Evolutionary conservation across 2,113 vertebrate genomes (phyloP), one percentile per base, ranked within the genome.

Genomic region (Barbus barbus): DNA sequence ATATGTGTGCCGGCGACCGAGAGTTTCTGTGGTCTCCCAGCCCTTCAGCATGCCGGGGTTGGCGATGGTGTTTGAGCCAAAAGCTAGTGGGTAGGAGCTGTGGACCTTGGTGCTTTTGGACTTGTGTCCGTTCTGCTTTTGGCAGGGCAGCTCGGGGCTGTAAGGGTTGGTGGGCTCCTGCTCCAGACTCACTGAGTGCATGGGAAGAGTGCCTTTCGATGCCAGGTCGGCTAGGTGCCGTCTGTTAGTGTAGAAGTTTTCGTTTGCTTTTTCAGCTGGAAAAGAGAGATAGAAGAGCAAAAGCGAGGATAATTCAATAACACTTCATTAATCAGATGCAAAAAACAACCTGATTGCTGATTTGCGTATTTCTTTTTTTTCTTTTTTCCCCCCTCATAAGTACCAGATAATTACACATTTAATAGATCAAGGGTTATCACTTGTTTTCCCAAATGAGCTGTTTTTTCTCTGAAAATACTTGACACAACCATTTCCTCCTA

Each of bases 261-360:
- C 96, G 0, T 94, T 97, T 14, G 95, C 95, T 92, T 98, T 98
- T 91, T 98, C 97, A 36, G 98, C 97, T 99, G 36, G 77, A 85
- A 51, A 87, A 91, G 81, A 80, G 33, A 89, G n/a, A 86, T 31
- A 87, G 13, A 84, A 89, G 73, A 80, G 26, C 60, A 58, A 13
- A 8, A n/a, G 33, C 36, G 18, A 69, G 46, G n/a, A 58, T 14
- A 81, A 46, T 67, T 61, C 14, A 63, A 75, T 51, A 36, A 67
- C 58, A 81, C 6, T 60, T 73, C 11, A 67, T 77, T 67, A 77
- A 9, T 41, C 41, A 63, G 38, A 83, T 5, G 26, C 41, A 67
- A 81, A 63, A 74, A 58, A 53, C 26, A 76, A 53, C 51, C 51
- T 38, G 28, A 78, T 36, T 58, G 36, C 33, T 61, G 22, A 61